These are phyloP conservation scores for Pangasius larnaudii DNA, from an alignment of 2,797 vertebrate species.

Conservation along the genomic window DNA sequence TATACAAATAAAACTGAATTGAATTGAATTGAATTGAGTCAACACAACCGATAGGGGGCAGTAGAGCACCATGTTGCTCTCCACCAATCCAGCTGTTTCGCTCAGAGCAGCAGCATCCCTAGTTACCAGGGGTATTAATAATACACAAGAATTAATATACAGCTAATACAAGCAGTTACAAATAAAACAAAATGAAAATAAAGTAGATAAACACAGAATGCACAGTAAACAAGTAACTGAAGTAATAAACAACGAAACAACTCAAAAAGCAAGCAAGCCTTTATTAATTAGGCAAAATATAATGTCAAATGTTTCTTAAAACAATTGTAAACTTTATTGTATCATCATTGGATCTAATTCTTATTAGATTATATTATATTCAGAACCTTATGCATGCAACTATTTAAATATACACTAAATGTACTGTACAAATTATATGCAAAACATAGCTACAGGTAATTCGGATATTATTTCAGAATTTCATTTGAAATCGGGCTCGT, in stretches of 20 bases:
- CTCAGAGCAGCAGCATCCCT: not conserved
- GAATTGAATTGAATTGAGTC: too few relatives aligned
- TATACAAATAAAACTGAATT: too few relatives aligned
- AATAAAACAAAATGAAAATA: not conserved
- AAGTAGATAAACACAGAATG: too few relatives aligned
- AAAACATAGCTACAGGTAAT: not conserved
- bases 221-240: not conserved
- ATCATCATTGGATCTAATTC: not conserved
- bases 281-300: not conserved
- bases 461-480: not conserved
- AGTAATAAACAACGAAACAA: not conserved
- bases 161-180: too few relatives aligned
- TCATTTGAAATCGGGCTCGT: not conserved
- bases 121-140: too few relatives aligned
- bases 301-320: not conserved
- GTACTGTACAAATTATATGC: not conserved
- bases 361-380: not conserved
- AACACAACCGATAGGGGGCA: conserved; percentile 4
- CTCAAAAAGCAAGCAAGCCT: not conserved
- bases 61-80: not conserved
- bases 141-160: not conserved
- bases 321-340: not conserved
- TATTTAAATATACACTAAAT: not conserved
- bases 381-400: not conserved
- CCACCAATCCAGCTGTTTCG: not conserved